Conservation (phyloP, 2,797 vertebrate species). For the Halcyon chelicuti region DNA sequence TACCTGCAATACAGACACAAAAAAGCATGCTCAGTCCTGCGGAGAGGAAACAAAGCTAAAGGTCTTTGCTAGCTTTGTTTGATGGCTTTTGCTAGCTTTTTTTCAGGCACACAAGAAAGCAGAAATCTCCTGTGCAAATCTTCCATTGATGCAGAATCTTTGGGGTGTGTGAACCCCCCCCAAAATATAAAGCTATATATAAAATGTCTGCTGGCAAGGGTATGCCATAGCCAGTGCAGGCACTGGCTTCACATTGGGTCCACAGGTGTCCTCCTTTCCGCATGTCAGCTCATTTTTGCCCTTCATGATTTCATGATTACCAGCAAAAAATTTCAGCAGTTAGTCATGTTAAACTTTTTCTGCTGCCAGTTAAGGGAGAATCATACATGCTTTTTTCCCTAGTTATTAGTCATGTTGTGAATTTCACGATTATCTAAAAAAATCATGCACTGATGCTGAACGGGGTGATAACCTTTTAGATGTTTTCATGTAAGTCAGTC, state of each 20-base stretch:
- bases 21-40: rapidly evolving
- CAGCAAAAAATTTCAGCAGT: not conserved
- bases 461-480: not conserved
- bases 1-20: not conserved
- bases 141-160: not conserved
- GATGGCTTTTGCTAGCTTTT: not conserved
- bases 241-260: not conserved
- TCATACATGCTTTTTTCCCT: not conserved
- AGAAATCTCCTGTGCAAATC: not conserved
- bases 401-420: not conserved
- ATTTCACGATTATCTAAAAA: not conserved
- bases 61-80: not conserved
- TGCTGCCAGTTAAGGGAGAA: not conserved
- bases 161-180: not conserved
- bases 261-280: not conserved
- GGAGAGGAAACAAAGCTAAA: not conserved
- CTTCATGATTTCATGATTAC: not conserved
- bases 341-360: not conserved
- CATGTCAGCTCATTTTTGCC: not conserved
- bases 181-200: not conserved
- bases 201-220: not conserved
- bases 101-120: not conserved
- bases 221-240: rapidly evolving
- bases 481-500: not conserved
- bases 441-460: not conserved